Base-by-base conservation (phyloP, 1,140 invertebrate genomes). In the Microplitis mediator region DNA sequence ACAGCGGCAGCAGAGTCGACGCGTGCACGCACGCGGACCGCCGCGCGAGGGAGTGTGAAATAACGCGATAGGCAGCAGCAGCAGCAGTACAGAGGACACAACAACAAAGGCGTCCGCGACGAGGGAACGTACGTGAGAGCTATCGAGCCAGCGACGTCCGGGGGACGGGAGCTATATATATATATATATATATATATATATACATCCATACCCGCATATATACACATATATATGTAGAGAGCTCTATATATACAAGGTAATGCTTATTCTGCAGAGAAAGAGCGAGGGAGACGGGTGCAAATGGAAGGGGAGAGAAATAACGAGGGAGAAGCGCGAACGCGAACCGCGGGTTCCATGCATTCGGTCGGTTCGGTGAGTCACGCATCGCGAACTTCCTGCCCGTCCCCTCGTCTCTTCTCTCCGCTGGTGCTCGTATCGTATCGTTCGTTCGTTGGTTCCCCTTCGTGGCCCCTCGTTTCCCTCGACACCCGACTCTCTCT, bases 381-480 rank as follows among this genome's bases (percentile, higher is more conserved):
- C 82, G 83, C 83, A 84, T 80, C 84, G 83, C 83, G 83, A 81
- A 82, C 83, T 85, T 84, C 84, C 84, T 85, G 83, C 76, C 69
- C 58, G 16, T 66, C 69, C 56, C 9, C 14, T 13, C 69, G 34
- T 9, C 51, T 11, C 34, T 11, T 31, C 1, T 36, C 14, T 36
- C 9, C 63, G 52, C 14, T 1, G n/a, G 2, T 32, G 9, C 62
- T 9, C 71, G 65, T 56, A 58, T 58, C 16, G 39, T 45, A 45
- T 45, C 6, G 39, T 45, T 45, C 6, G 39, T 23, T 23, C 23
- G 39, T 45, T 45, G 39, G 39, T 45, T 45, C 39, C 39, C 39
- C 11, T 45, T 45, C 39, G 39, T 9, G 9, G 6, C 39, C 39
- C 39, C 39, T n/a, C 35, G 50, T 36, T 23, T 58, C 45, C 68